Base-by-base conservation (phyloP, 1,140 invertebrate genomes). In the Cephus cinctus region DNA sequence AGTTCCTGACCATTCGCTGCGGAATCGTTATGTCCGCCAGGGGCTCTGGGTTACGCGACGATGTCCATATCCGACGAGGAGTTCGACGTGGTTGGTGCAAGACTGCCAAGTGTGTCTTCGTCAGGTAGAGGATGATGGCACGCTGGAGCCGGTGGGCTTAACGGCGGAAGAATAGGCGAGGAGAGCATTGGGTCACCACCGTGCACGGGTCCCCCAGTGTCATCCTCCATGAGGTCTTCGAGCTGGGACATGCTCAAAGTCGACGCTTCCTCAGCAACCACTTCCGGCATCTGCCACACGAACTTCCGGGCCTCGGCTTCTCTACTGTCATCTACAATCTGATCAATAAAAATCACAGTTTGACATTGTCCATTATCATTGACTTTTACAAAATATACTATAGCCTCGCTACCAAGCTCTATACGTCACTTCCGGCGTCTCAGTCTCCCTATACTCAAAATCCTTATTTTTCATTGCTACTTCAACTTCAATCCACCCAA, bases 141-240 rank as follows among this genome's bases (percentile, higher is more conserved):
- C 2, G 56, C 47, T 23, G 62, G 59, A 9, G 70, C 65, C n/a
- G 74, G 65, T 22, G 74, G 71, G 45, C 71, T 75, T 19, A 73
- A 43, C 0, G 70, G 69, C 19, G 78, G 73, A 16, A 81, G 65
- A 47, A 78, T 77, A 5, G 80, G 76, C 14, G 83, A 81, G 11
- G 80, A 82, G 18, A 85, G 58, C 78, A 83, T 88, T 11, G 86
- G 86, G 64, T 89, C 86, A 27, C 84, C 83, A 47, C 78, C 73
- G 47, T 82, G 80, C 2, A 86, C 79, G 0, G 84, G 80, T 31
- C 74, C 78, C 42, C 78, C 79, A 11, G 86, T 83, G 59, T 92
- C 89, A 58, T 92, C 89, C 56, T 90, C 88, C 86, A 90, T 90
- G 42, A 89, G 76, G 71, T 90, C 88, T 55, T 89, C 87, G 49